Conservation (phyloP, 2,113 vertebrate species). For the Ictidomys tridecemlineatus region DNA sequence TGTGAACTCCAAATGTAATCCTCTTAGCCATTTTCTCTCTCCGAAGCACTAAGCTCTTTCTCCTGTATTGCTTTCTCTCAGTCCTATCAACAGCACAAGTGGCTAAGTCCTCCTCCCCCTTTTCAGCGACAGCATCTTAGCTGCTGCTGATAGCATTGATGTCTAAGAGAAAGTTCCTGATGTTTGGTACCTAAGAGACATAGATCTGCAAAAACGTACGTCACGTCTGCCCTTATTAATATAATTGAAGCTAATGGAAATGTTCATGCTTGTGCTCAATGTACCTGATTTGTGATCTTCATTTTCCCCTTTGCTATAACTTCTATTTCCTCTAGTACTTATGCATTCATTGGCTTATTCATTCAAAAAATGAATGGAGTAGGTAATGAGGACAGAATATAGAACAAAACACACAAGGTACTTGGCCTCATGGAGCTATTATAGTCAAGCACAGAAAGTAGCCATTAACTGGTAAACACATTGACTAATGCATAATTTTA, state of each 20-base stretch:
- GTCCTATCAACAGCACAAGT: not conserved
- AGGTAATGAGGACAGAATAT: not conserved
- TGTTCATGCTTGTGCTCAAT: not conserved
- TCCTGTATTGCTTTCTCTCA: not conserved
- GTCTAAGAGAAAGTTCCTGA: not conserved
- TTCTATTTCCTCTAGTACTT: not conserved
- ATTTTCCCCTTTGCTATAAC: not conserved
- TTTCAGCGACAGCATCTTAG: not conserved
- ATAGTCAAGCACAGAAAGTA: not conserved
- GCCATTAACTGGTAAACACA: not conserved
- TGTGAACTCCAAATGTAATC: not conserved
- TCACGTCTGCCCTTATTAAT: not conserved
- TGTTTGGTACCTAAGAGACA: not conserved
- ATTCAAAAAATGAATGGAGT: not conserved
- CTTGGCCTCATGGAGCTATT: not conserved
- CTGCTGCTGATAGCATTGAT: not conserved
- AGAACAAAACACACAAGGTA: not conserved
- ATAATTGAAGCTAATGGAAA: not conserved
- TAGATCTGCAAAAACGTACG: not conserved
- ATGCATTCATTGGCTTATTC: not conserved
- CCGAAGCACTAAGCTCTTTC: not conserved
- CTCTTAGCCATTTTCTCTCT: not conserved
- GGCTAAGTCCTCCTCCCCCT: not conserved
- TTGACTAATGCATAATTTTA: not conserved
- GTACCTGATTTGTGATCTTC: not conserved